Percentiles rank a stretch among this genome's conserved stretches.
phyloP scores from a whole-genome alignment of 2,113 vertebrate species.

The Galbula dea region DNA sequence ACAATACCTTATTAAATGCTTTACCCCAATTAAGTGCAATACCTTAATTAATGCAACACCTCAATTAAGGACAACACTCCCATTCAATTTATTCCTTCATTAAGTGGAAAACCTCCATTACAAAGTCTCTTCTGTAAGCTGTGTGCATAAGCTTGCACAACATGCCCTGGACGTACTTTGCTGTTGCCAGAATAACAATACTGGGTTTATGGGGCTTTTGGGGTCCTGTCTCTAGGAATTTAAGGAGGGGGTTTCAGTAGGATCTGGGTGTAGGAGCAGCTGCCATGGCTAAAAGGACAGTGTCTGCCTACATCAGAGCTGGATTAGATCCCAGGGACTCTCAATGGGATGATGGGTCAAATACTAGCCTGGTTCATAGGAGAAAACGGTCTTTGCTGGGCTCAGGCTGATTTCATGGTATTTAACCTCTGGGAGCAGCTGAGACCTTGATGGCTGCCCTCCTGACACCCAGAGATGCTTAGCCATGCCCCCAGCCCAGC shows the following conservation, averaged over 20 bases:
- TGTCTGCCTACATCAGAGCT: not conserved
- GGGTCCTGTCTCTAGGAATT: not conserved
- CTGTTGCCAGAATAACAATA: not conserved
- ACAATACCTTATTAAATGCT: conserved; percentile 14
- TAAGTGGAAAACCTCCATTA: conserved; percentile 65
- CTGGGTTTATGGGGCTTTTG: not conserved
- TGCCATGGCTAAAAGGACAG: not conserved
- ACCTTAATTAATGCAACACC: conserved; percentile 61
- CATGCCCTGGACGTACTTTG: conserved; percentile 19
- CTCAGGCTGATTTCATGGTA: not conserved
- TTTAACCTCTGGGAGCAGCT: not conserved
- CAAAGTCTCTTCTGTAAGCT: conserved; percentile 31
- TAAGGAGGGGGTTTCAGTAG: not conserved
- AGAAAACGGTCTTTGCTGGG: not conserved
- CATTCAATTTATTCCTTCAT: conserved; percentile 67
- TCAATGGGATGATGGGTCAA: not conserved
- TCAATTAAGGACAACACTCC: conserved; percentile 63
- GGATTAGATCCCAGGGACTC: not conserved
- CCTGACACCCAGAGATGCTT: not conserved
- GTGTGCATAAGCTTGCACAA: not conserved
- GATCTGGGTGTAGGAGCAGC: not conserved
- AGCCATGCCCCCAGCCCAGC: not conserved
- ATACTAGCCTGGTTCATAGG: not conserved
- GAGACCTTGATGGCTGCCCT: not conserved
- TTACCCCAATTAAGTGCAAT: conserved; percentile 38